Evolutionary conservation across 2,113 vertebrate species (phyloP).

Genomic region (Cebus imitator): DNA sequence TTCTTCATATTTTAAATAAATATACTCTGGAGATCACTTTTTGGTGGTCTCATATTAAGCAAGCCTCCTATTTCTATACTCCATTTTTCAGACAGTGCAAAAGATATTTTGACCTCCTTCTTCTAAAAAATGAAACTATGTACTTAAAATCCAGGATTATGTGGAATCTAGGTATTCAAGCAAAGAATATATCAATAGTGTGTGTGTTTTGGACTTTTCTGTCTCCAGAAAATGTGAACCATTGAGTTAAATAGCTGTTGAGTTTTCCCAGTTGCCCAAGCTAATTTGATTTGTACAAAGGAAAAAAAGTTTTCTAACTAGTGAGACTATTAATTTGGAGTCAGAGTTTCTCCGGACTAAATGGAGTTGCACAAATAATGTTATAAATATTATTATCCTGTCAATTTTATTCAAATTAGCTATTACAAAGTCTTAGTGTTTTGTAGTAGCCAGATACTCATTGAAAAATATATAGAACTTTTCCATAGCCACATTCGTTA

Average conservation of each 20-base stretch:
- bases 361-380: background rate
- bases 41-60: background rate
- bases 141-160: background rate
- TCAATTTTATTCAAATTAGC: background rate
- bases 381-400: background rate
- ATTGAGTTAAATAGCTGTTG: background rate
- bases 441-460: background rate
- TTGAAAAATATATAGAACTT: background rate
- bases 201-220: background rate
- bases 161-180: background rate
- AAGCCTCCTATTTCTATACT: background rate
- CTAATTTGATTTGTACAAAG: background rate
- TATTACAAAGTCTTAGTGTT: background rate
- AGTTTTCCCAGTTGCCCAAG: background rate
- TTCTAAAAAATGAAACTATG: background rate
- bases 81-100: background rate
- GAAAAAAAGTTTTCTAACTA: background rate
- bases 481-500: background rate
- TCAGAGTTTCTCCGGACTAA: background rate
- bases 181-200: background rate
- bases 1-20: background rate
- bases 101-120: background rate
- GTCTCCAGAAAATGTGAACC: background rate
- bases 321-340: background rate
- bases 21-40: background rate